Evolutionary conservation across 1,140 invertebrate genomes (phyloP).

Genomic region (Sminthurides bifidus): DNA sequence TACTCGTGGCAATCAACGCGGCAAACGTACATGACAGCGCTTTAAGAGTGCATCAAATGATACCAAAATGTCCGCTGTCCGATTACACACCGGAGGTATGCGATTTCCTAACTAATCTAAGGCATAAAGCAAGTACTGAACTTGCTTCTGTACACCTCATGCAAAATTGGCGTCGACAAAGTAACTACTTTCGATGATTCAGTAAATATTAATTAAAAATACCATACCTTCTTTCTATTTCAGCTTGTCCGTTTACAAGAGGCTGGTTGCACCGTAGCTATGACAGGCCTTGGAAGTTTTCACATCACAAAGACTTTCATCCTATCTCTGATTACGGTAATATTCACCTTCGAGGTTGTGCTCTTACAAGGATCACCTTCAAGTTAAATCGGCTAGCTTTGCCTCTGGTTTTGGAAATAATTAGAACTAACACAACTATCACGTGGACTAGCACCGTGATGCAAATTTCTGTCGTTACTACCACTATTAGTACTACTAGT

Average conservation of each 20-base stretch:
- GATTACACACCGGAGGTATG: no score
- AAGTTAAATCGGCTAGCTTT: no score
- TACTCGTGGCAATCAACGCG: neutral
- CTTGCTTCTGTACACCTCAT: no score
- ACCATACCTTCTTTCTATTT: no score
- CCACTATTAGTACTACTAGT: conserved; percentile 1
- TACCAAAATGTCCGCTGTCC: neutral
- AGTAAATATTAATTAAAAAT: no score
- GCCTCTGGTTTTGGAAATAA: no score
- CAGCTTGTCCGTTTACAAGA: neutral
- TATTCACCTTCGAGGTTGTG: conserved; percentile 22
- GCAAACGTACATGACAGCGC: neutral
- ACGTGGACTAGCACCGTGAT: no score
- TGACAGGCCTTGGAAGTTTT: conserved; percentile 15
- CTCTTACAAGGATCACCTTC: conserved; percentile 11
- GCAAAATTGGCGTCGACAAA: no score
- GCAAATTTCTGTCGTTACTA: conserved; percentile 1
- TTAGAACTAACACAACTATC: no score
- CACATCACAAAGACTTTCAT: conserved; percentile 8
- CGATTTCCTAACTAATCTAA: no score
- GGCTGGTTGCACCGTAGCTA: neutral
- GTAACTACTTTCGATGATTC: no score
- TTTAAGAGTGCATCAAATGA: neutral
- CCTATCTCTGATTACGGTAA: conserved; percentile 11
- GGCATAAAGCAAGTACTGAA: no score